A percentile compares a stretch with the other conserved stretches of the same genome.
Conservation (phyloP, 2,113 vertebrate genomes). For the Limanda limanda region DNA sequence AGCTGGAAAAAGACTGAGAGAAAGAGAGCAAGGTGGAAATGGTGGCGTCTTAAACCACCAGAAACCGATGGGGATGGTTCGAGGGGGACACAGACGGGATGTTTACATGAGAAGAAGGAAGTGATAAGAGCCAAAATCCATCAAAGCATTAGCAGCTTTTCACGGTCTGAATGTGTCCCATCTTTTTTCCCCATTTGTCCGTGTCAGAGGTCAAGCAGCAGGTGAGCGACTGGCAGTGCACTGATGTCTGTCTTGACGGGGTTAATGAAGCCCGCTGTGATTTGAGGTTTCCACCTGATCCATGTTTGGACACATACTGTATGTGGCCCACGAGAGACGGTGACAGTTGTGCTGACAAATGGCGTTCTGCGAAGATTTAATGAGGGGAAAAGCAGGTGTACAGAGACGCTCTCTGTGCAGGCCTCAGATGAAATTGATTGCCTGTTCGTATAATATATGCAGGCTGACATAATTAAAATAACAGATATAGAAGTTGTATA, state of each 20-base stretch:
- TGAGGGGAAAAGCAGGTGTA: conserved; percentile 63
- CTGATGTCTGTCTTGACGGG: conserved; percentile 35
- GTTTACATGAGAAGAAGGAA: conserved; percentile 1
- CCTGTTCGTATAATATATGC: conserved; percentile 29
- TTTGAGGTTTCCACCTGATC: conserved; percentile 61
- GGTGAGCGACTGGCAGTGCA: conserved; percentile 48
- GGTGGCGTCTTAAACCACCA: neutral
- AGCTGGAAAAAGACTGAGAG: conserved; percentile 1
- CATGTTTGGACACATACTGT: conserved; percentile 47
- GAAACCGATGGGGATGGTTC: neutral
- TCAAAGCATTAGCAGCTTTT: conserved; percentile 11
- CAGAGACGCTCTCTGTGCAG: neutral
- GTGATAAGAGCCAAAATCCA: neutral
- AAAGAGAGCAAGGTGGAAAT: neutral
- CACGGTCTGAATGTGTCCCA: neutral
- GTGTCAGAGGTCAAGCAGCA: conserved; percentile 64
- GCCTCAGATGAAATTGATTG: conserved; percentile 28
- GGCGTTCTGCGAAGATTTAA: conserved; percentile 53
- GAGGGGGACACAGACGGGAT: neutral
- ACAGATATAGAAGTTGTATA: neutral
- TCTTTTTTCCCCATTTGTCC: conserved; percentile 49
- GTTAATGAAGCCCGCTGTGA: conserved; percentile 57
- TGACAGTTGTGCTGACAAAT: conserved; percentile 55
- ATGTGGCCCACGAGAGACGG: conserved; percentile 41
- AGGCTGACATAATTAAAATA: conserved; percentile 15